Percentiles rank a stretch among this genome's conserved stretches.
Evolutionary conservation across 2,888 invertebrate genomes (phyloP).

Genomic region (Cheiracanthium punctorium): DNA sequence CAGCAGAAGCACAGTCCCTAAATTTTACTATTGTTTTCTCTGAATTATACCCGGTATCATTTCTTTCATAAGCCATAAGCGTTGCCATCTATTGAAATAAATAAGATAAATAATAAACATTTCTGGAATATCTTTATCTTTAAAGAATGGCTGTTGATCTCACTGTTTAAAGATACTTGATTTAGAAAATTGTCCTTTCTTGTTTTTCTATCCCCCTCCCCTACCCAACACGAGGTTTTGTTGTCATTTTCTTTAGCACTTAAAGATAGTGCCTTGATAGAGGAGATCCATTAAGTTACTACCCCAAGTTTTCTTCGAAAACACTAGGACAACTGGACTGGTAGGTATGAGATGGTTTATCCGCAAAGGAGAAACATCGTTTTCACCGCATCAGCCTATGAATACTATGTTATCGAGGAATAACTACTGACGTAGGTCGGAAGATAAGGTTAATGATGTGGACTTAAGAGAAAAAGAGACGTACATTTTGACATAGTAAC

Average conservation of each 20-base stretch:
- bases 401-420: neutral
- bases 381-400: neutral
- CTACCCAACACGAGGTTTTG: neutral
- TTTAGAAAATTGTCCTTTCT: no score
- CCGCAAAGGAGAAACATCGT: neutral
- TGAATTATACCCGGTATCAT: no score
- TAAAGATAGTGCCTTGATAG: neutral
- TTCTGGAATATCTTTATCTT: no score
- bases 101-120: no score
- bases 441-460: conserved; percentile 1
- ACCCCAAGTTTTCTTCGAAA: neutral
- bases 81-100: no score
- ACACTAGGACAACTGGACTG: neutral
- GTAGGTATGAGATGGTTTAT: neutral
- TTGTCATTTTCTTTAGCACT: neutral
- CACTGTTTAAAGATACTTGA: no score
- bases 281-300: neutral
- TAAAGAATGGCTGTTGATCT: no score
- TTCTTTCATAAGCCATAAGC: no score
- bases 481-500: neutral
- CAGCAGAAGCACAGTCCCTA: no score
- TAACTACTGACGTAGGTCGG: neutral
- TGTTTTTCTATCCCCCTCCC: no score
- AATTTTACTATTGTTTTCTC: no score
- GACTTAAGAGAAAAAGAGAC: neutral